Base-by-base conservation (phyloP, 1,140 invertebrate species). In the Anthonomus grandis region DNA sequence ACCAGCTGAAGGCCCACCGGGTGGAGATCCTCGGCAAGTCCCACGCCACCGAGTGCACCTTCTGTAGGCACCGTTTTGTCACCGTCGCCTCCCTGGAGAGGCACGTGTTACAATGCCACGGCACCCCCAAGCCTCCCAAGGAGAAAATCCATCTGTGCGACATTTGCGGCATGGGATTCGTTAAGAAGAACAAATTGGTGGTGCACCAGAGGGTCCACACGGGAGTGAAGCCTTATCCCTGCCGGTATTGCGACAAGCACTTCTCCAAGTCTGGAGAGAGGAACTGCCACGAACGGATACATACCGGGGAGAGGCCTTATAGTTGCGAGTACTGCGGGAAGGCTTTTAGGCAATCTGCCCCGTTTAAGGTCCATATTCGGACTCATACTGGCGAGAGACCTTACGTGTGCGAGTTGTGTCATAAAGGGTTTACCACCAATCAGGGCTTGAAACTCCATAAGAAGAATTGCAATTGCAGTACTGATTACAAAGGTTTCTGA, bases 371-470 rank as follows among this genome's bases (percentile, higher is more conserved):
- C 2, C 77, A 79, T 48, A 66, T 69, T 27, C 59, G 70, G 18
- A 71, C 64, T 0, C 87, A 90, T 73, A 89, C 86, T 18, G 88
- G 88, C 4, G 85, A 89, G 64, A 80, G 86, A 59, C 88, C 88
- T 0, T 90, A 88, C 69, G 79, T 80, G 62, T 90, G 87, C 69
- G 74, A 75, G 36, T 76, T 81, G 41, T 91, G 89, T 69, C 72
- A 76, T 4, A 83, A 87, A 66, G 82, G 81, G 0, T 85, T 83
- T 63, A 80, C 83, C 34, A 81, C 83, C 4, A 78, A 79, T 61
- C 57, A 59, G 19, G 57, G 57, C 13, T 31, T 59, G 12, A 59
- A 52, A 36, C 23, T 52, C 12, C 57, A 59, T 15, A 59, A 36
- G 13, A 59, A 59, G 15, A 52, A 52, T 23, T 59, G 57, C 13